Base-by-base conservation (phyloP, 2,113 vertebrate genomes). In the Mirza zaza region DNA sequence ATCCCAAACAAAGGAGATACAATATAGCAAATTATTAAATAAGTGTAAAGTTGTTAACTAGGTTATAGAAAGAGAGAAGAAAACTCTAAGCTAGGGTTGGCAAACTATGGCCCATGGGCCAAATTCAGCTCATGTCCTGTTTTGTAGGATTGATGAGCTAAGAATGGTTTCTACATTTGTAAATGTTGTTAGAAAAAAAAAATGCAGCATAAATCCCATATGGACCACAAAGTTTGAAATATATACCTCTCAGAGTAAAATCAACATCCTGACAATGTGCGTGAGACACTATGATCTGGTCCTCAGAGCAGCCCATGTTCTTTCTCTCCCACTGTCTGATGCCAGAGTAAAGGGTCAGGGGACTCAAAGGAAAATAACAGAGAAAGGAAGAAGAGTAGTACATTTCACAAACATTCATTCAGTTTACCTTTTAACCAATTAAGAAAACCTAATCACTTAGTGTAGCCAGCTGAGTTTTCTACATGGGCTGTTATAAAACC, bases 241-340 rank as follows among this genome's bases (percentile, higher is more conserved):
- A 80, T 71, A 84, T 91, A 50, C 52, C 39, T 39, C 34, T 63
- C 8, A 12, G 12, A 52, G 15, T 18, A 63, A 87, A 79, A 36
- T 20, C 52, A 45, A 0, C 6, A 4, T 57, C 50, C n/a, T 63
- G 34, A 55, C 3, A 9, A 4, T 0, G 63, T 21, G 1, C 4
- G 3, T 0, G 36, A 52, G 36, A 34, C 5, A 4, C 7, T 13
- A 4, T 13, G n/a, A 36, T 15, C 39, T 71, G 21, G 36, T 17
- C 61, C 39, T 77, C 21, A 18, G 23, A n/a, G 50, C 1, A 57
- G 48, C 12, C 50, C 15, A 2, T 23, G 50, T 27, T 57, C 29
- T 73, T 45, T 50, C 61, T 84, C 7, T 80, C 73, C 59, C 45
- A 59, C 48, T 20, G 23, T 87, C 63, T 81, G 34, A 48, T 61